phyloP scores from a whole-genome alignment of 2,797 vertebrate species.

The Serranus cabrilla region DNA sequence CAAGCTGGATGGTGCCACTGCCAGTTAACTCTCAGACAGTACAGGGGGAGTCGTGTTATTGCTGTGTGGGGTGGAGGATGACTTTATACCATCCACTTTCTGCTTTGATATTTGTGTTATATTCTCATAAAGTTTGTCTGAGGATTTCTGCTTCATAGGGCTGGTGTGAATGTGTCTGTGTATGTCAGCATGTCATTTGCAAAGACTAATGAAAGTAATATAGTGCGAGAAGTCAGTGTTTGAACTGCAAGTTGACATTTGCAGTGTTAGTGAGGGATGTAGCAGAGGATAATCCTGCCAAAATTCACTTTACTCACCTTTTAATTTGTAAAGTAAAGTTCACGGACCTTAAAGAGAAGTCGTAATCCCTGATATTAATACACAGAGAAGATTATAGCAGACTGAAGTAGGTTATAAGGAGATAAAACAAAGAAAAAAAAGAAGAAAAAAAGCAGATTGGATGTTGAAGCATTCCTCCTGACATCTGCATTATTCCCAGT shows the following conservation, averaged over 20 bases:
- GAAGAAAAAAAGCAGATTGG: constrained; percentile 15
- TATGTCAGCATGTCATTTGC: constrained; percentile 22
- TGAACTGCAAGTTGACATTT: constrained; percentile 47
- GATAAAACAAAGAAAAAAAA: constrained; percentile 9
- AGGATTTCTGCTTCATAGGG: constrained; percentile 31
- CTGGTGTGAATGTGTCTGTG: constrained; percentile 1
- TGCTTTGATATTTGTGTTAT: constrained; percentile 28
- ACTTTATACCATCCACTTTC: constrained; percentile 24
- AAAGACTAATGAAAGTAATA: constrained; percentile 58
- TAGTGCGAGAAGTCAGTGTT: background rate
- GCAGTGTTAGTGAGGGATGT: background rate
- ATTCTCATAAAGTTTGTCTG: constrained; percentile 14
- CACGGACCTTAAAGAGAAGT: constrained; percentile 23
- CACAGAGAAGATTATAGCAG: constrained; percentile 25
- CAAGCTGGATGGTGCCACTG: constrained; percentile 73
- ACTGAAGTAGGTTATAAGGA: constrained; percentile 20
- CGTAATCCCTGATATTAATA: constrained; percentile 21
- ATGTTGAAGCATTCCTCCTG: constrained; percentile 39
- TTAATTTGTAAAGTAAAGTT: constrained; percentile 52
- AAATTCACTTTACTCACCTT: constrained; percentile 43
- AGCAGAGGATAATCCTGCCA: constrained; percentile 39
- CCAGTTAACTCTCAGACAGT: constrained; percentile 74
- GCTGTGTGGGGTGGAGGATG: constrained; percentile 42
- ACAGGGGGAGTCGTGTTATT: constrained; percentile 42
- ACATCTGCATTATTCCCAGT: constrained; percentile 46